Evolutionary conservation across 2,888 invertebrate species (phyloP).

Genomic region (Helobdella robusta): DNA sequence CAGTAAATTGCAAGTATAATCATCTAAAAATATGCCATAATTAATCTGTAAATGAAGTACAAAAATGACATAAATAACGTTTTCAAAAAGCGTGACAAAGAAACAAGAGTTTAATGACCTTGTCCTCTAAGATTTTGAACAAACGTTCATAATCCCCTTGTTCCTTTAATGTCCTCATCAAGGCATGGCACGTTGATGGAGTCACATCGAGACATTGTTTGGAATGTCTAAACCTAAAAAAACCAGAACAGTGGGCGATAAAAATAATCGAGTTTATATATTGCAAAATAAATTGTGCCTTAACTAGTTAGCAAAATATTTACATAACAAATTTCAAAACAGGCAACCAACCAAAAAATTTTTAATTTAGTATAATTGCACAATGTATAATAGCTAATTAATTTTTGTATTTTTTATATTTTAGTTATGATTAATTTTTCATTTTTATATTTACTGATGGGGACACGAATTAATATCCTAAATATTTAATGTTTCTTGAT

Average conservation of each 20-base stretch:
- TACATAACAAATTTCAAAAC: too few species aligned
- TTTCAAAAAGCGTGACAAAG: not conserved
- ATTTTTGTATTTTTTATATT: too few species aligned
- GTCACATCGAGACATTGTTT: constrained; percentile 63
- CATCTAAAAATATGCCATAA: constrained; percentile 83
- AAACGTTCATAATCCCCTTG: constrained; percentile 58
- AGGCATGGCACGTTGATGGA: constrained; percentile 73
- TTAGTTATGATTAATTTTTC: too few species aligned
- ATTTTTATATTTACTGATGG: too few species aligned
- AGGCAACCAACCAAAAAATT: too few species aligned
- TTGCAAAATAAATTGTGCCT: not conserved
- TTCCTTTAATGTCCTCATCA: constrained; percentile 55
- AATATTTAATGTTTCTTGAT: too few species aligned
- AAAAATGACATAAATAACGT: not conserved
- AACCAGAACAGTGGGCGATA: not conserved
- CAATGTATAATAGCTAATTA: too few species aligned
- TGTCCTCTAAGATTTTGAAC: constrained; percentile 64
- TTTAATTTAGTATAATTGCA: too few species aligned
- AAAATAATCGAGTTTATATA: not conserved
- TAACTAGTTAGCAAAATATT: too few species aligned
- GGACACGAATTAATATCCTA: too few species aligned
- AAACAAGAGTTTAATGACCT: constrained; percentile 50
- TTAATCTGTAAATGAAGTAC: constrained; percentile 29
- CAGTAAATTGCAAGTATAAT: constrained; percentile 66
- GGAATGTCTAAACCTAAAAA: constrained; percentile 58